Base-by-base conservation (phyloP, 2,888 invertebrate species). In the Crossocerus cetratus region DNA sequence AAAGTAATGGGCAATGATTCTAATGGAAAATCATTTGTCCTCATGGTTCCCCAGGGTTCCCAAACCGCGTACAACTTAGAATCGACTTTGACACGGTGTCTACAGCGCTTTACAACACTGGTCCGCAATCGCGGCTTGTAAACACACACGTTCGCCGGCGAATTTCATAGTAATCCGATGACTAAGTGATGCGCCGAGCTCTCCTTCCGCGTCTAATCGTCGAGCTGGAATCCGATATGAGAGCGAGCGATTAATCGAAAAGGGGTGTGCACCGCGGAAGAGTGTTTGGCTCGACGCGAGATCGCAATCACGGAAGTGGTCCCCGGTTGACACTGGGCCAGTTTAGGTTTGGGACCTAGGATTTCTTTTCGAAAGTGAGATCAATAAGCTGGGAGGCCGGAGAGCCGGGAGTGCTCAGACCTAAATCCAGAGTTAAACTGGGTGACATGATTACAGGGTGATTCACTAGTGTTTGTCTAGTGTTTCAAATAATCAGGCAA, bases 301-400 rank as follows among this genome's bases (percentile, higher is more conserved):
- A 32, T 32, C 32, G 32, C 8, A 32, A 32, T 32, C 32, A 32
- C 32, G 32, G 32, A 32, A 32, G 32, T n/a, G n/a, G n/a, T 32
- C 32, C 32, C 32, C 32, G 11, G 32, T 32, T 32, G 32, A 32
- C 32, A 32, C 32, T 8, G 21, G 23, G 32, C 22, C 4, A 18
- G 16, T 57, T 23, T 32, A 32, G 4, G 8, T 60, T 63, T 44
- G 11, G 62, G 49, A 56, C 62, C 63, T 56, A 56, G 49, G 64
- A 67, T 69, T 71, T 75, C 72, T 78, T 77, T 79, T 80, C 60
- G 63, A 81, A 80, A 80, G n/a, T 56, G 70, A 84, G 80, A 86
- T 85, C 86, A 83, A 86, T 86, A 85, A 78, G 64, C 32, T 1
- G 55, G 73, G 55, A 60, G 61, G 20, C 13, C 14, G 54, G 62